Evolutionary conservation across 2,888 invertebrate genomes (phyloP), one percentile per base, ranked within the genome.

Genomic region (Marronus borbonicus): DNA sequence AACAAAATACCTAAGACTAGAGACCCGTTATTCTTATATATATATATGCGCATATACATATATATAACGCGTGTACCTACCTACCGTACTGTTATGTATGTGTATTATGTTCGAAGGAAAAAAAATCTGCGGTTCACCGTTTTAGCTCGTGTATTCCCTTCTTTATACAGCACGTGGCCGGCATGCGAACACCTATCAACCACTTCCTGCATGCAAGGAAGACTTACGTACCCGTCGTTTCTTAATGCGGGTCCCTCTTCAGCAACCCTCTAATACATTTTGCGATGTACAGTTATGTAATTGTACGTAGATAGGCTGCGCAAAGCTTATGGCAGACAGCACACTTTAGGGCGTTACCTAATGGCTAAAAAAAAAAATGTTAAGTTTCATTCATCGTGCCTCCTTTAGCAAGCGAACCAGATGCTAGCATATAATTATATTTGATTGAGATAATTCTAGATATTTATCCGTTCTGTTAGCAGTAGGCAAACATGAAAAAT

Each of bases 261-360:
- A 12, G 14, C 62, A 28, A 62, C 62, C 68, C 68, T 50, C 28
- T 68, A 50, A 68, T 68, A 50, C 28, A n/a, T 44, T 68, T 10
- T 14, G 50, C 20, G 20, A 50, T 4, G 60, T 55, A 74, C 72
- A 74, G 72, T 74, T 62, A 74, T 17, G 39, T 44, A 24, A 58
- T 74, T 74, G 44, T 24, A 74, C 60, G 20, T 20, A 68, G 3
- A 20, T 20, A 50, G 10, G 10, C 24, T 1, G 20, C 20, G 49
- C 60, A 24, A 31, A 14, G 14, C 14, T 62, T 62, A 62, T 8
- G 24, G 31, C 31, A 28, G 31, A 31, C 20, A 50, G 49, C 72
- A 74, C 72, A 74, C 72, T 74, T 74, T 60, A 12, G 72, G 72
- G 72, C 72, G 72, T 74, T 74, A 24, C 49, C 70, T 14, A n/a